Percentiles rank a stretch among this genome's conserved stretches.
Conservation (phyloP, 2,113 vertebrate genomes). For the Motacilla alba region DNA sequence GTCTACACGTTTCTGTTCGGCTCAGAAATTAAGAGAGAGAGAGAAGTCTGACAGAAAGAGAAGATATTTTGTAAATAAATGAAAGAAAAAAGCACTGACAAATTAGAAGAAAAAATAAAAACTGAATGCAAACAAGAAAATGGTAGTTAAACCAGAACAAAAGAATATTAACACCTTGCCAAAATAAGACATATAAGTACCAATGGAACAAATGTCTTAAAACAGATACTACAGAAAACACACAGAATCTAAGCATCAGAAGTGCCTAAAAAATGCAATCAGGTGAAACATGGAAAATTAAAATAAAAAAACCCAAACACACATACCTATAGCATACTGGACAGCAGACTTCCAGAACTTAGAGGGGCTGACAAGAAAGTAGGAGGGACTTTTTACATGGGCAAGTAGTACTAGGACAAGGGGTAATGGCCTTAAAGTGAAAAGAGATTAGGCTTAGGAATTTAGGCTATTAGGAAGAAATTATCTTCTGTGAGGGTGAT, state of each 20-base stretch:
- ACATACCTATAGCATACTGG: neutral
- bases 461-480: neutral
- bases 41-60: neutral
- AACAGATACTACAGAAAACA: neutral
- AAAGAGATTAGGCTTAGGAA: neutral
- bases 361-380: neutral
- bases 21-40: neutral
- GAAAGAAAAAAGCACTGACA: neutral
- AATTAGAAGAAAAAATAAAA: neutral
- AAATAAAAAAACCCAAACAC: neutral
- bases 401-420: no score
- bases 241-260: neutral
- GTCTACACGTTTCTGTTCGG: neutral
- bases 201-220: neutral
- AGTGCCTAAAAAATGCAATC: neutral
- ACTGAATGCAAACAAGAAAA: neutral
- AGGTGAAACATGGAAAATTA: neutral
- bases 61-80: neutral
- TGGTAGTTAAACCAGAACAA: rapidly evolving
- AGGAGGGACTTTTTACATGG: neutral
- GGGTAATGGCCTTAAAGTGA: neutral
- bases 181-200: neutral
- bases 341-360: neutral
- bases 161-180: neutral
- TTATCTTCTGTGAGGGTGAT: neutral